A percentile compares a stretch with the other conserved stretches of the same genome.
Conservation (phyloP, 2,113 vertebrate genomes). For the Arenaria interpres region DNA sequence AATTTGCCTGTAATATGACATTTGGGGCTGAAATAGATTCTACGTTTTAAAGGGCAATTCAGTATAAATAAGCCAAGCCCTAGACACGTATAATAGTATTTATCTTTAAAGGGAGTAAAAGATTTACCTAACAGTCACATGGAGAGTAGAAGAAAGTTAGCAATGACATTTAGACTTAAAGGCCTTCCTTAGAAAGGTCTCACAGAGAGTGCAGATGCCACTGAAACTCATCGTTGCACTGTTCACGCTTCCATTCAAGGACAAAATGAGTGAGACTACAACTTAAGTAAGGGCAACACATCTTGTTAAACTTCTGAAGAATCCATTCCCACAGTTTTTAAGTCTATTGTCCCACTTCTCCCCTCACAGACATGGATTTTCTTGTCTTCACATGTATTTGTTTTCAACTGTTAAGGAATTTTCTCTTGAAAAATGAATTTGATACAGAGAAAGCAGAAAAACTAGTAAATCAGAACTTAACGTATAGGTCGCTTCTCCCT, state of each 20-base stretch:
- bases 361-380: background rate
- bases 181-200: conserved; percentile 3
- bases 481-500: background rate
- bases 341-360: background rate
- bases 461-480: background rate
- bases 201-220: background rate
- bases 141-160: background rate
- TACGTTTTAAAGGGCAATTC: conserved; percentile 42
- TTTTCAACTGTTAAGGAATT: background rate
- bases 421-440: background rate
- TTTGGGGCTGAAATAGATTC: conserved; percentile 25
- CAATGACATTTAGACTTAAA: conserved; percentile 34
- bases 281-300: background rate
- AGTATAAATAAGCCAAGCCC: conserved; percentile 9
- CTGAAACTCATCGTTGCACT: background rate
- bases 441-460: background rate
- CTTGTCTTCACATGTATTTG: background rate
- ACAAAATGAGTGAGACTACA: background rate
- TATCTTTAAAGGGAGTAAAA: conserved; percentile 34
- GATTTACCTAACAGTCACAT: background rate
- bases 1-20: conserved; percentile 23
- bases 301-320: background rate
- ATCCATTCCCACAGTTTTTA: background rate
- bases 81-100: background rate
- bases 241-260: background rate